Percentiles rank a stretch among this genome's conserved stretches.
Evolutionary conservation across 2,888 invertebrate species (phyloP).

Genomic region (Hecatera dysodea): DNA sequence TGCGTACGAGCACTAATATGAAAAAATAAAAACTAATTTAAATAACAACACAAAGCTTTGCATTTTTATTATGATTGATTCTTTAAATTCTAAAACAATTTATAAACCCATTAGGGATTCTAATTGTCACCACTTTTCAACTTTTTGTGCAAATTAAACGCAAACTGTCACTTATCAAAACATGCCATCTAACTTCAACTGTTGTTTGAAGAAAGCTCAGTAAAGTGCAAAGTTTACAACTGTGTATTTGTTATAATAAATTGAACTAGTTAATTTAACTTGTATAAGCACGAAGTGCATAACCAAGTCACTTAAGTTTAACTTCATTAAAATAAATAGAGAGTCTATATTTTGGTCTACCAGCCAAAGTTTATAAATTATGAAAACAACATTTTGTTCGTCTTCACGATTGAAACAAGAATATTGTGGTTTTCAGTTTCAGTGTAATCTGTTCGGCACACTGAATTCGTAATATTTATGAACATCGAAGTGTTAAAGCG

Average conservation of each 20-base stretch:
- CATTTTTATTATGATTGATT: not conserved
- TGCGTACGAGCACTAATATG: not conserved
- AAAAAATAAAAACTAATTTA: not conserved
- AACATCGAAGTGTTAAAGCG: not conserved
- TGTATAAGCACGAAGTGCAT: conserved; percentile 5
- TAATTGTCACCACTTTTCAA: conserved; percentile 6
- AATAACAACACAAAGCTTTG: not conserved
- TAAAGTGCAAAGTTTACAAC: conserved; percentile 34
- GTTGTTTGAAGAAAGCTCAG: conserved; percentile 21
- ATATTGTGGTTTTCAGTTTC: conserved; percentile 13
- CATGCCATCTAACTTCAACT: conserved; percentile 4
- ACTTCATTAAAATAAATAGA: conserved; percentile 3
- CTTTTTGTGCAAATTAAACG: conserved; percentile 17
- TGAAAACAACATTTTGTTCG: conserved; percentile 1
- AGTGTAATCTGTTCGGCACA: conserved; percentile 6
- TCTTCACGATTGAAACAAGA: not conserved
- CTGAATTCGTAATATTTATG: not conserved
- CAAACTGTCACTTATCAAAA: conserved; percentile 25
- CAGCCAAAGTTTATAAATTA: conserved; percentile 3
- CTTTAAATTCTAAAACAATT: not conserved
- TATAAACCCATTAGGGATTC: not conserved
- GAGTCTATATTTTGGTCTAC: not conserved
- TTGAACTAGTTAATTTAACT: conserved; percentile 45
- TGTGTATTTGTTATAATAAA: conserved; percentile 29
- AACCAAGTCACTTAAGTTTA: conserved; percentile 25